Conservation (phyloP, 2,113 vertebrate genomes). For the Bungarus multicinctus region DNA sequence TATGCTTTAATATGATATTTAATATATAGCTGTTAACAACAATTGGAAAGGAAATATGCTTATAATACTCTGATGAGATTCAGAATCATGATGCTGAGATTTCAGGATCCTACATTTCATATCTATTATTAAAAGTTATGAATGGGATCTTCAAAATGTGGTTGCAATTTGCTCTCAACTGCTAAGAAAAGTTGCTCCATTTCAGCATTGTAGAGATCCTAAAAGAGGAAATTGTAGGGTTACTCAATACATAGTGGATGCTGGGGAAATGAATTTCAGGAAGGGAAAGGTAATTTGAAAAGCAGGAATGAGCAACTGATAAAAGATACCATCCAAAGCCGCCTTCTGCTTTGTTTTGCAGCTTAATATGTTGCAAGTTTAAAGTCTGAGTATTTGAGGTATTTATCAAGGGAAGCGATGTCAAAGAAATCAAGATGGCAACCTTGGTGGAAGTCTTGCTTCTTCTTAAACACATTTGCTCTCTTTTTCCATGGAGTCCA, state of each 20-base stretch:
- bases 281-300: background rate
- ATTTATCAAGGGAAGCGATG: background rate
- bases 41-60: background rate
- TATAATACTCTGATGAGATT: background rate
- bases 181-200: background rate
- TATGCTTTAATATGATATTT: background rate
- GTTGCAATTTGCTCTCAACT: background rate
- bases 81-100: background rate
- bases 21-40: background rate
- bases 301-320: background rate
- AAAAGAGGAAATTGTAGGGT: background rate
- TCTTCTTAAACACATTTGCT: background rate
- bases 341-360: background rate
- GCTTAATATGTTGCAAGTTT: background rate
- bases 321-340: background rate
- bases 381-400: background rate
- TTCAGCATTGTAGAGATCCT: background rate
- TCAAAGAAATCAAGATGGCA: background rate
- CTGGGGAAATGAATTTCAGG: background rate
- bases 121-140: background rate
- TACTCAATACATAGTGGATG: background rate
- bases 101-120: background rate
- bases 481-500: background rate
- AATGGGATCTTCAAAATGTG: background rate
- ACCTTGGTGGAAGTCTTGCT: background rate